Conservation (phyloP, 2,888 invertebrate species). For the Dimorphilus gyrociliatus region DNA sequence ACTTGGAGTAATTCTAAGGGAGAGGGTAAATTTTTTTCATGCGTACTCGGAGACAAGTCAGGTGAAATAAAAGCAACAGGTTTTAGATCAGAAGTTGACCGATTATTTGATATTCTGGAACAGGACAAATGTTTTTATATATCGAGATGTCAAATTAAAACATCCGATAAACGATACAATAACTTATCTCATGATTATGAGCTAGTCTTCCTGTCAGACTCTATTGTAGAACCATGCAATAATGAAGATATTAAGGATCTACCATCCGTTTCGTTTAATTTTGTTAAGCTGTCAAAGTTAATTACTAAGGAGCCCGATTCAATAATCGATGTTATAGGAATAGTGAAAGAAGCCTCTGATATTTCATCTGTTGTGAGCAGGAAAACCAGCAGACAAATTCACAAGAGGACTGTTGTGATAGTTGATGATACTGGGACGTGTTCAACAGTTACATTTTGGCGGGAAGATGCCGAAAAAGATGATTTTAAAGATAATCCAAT, state of each 20-base stretch:
- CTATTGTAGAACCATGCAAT: constrained; percentile 41
- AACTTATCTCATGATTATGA: constrained; percentile 83
- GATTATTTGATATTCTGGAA: constrained; percentile 72
- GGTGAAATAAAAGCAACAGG: constrained; percentile 84
- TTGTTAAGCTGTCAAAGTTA: too few relatives aligned
- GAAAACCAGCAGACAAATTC: constrained; percentile 61
- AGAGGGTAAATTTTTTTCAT: constrained; percentile 78
- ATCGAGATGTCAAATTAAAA: constrained; percentile 64
- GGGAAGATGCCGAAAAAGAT: constrained; percentile 61
- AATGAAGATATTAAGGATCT: constrained; percentile 45
- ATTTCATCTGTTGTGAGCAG: constrained; percentile 54
- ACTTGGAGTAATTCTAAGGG: constrained; percentile 81
- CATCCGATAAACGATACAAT: constrained; percentile 76
- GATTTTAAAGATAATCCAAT: constrained; percentile 59
- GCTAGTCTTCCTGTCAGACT: constrained; percentile 66
- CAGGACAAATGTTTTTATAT: too few relatives aligned
- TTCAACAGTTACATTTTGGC: constrained; percentile 76
- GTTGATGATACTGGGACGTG: constrained; percentile 67
- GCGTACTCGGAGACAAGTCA: constrained; percentile 79
- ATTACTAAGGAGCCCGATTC: too few relatives aligned
- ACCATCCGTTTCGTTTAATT: constrained; percentile 60
- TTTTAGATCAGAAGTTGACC: constrained; percentile 70
- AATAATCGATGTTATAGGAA: constrained; percentile 81
- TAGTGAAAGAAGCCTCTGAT: constrained; percentile 59
- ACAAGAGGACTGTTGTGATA: constrained; percentile 68